A percentile compares a stretch with the other conserved stretches of the same genome.
phyloP scores from a whole-genome alignment of 2,113 vertebrate species.

The Prunella fulvescens region DNA sequence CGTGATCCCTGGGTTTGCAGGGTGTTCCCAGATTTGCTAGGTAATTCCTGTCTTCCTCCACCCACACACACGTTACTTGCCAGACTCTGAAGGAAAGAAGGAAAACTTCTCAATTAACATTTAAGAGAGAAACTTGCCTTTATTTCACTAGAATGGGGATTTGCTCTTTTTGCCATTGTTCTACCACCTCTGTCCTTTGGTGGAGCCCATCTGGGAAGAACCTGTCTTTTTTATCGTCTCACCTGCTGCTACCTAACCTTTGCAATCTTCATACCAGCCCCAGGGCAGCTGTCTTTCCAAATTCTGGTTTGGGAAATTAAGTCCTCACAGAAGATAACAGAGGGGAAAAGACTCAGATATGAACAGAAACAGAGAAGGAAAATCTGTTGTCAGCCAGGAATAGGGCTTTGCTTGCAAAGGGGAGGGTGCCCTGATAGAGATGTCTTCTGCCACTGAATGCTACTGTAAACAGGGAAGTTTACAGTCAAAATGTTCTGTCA shows the following conservation, averaged over 20 bases:
- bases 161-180: neutral
- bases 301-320: neutral
- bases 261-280: neutral
- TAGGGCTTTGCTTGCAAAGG: neutral
- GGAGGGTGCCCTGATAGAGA: neutral
- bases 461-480: conserved; percentile 1
- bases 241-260: neutral
- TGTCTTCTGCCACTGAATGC: neutral
- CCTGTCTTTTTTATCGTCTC: neutral
- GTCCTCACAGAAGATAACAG: neutral
- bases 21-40: neutral
- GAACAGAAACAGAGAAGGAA: neutral
- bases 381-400: neutral
- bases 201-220: neutral
- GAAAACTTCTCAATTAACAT: conserved; percentile 33
- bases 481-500: conserved; percentile 17
- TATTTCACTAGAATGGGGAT: neutral
- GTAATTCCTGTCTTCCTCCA: conserved; percentile 12
- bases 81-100: conserved; percentile 4
- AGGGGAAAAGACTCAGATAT: neutral
- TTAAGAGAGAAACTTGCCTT: neutral
- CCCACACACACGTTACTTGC: neutral
- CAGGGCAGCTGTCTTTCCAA: neutral
- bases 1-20: neutral
- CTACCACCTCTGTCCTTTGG: neutral